These are phyloP conservation scores for Ennomos fuscantarius DNA, from an alignment of 2,888 invertebrate species.

Conservation along the genomic window DNA sequence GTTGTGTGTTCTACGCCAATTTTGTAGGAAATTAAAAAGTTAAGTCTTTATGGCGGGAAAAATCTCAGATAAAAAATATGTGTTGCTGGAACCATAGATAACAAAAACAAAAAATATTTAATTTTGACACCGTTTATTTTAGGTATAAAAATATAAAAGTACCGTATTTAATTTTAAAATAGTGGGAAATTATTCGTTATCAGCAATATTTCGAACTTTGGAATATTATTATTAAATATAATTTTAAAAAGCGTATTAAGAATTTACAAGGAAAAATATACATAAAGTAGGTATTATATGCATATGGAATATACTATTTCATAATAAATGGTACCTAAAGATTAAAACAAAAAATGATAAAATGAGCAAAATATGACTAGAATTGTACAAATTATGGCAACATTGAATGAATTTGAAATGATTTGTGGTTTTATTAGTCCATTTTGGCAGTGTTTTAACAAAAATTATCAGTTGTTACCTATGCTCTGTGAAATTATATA, in stretches of 20 bases:
- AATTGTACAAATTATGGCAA: conserved; percentile 7
- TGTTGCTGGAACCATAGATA: too few species aligned
- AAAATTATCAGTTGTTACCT: neutral
- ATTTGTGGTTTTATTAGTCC: conserved; percentile 7
- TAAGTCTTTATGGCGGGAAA: conserved; percentile 11
- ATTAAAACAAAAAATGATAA: conserved; percentile 3
- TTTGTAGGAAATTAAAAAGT: conserved; percentile 3
- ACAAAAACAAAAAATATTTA: conserved; percentile 6
- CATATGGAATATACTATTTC: conserved; percentile 1
- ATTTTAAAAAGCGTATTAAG: conserved; percentile 1
- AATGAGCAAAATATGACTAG: conserved; percentile 32
- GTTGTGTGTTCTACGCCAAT: conserved; percentile 5
- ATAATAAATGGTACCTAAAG: neutral
- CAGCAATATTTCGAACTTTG: neutral
- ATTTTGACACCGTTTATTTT: conserved; percentile 33
- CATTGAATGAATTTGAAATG: conserved; percentile 1
- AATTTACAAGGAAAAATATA: conserved; percentile 24
- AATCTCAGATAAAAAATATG: conserved; percentile 2
- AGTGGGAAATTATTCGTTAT: neutral
- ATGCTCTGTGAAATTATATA: too few species aligned
- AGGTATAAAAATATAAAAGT: conserved; percentile 42
- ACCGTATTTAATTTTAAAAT: neutral
- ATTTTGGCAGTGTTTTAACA: conserved; percentile 49
- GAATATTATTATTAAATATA: neutral
- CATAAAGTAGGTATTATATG: conserved; percentile 31